Conservation (phyloP, 2,797 vertebrate genomes). For the Myiotriccus ornatus region DNA sequence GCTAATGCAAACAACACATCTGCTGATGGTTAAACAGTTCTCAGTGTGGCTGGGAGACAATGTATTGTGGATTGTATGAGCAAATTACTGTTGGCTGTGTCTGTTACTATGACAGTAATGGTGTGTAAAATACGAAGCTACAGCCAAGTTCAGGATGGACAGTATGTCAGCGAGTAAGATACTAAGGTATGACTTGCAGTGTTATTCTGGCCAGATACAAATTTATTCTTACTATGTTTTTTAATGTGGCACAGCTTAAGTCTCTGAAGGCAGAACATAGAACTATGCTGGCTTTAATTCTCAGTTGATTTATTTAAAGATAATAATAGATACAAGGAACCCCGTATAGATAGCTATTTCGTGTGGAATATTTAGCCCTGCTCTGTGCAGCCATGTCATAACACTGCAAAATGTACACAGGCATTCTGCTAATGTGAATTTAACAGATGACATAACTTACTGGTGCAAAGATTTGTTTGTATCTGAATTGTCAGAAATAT, state of each 20-base stretch:
- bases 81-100: conserved; percentile 67
- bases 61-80: conserved; percentile 69
- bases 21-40: conserved; percentile 74
- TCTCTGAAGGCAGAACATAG: conserved; percentile 23
- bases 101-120: conserved; percentile 61
- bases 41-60: conserved; percentile 69
- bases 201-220: background rate
- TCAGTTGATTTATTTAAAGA: conserved; percentile 30
- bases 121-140: conserved; percentile 57
- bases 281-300: background rate
- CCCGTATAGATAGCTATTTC: background rate
- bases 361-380: background rate
- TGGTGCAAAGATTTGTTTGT: conserved; percentile 26
- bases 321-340: conserved; percentile 18
- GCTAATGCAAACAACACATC: conserved; percentile 70
- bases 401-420: conserved; percentile 19
- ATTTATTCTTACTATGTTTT: conserved; percentile 10
- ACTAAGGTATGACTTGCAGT: background rate
- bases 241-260: background rate
- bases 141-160: conserved; percentile 56
- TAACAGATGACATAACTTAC: conserved; percentile 53
- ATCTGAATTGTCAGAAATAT: conserved; percentile 46
- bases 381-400: conserved; percentile 8
- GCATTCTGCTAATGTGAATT: conserved; percentile 18
- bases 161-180: conserved; percentile 15